These are phyloP conservation scores for Polylopha cassiicola DNA, from an alignment of 2,888 invertebrate species.

Conservation along the genomic window DNA sequence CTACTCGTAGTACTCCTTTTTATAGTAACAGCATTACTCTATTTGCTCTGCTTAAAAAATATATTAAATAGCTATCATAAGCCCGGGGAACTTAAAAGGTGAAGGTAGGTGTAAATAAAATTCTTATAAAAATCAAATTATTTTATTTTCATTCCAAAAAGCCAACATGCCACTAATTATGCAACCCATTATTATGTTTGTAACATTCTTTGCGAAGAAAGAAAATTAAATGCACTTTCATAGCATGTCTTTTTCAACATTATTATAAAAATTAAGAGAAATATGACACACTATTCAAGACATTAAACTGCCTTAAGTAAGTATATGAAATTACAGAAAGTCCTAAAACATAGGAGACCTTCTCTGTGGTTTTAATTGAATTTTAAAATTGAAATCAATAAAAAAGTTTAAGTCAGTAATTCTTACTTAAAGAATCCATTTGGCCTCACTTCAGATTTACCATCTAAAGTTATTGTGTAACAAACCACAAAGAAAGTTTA, in stretches of 20 bases:
- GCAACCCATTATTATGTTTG: constrained; percentile 52
- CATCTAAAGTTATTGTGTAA: constrained; percentile 12
- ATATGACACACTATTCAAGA: constrained; percentile 71
- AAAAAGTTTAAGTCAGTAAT: no score
- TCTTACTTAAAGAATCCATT: no score
- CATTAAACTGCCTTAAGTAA: constrained; percentile 44
- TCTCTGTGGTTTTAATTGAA: constrained; percentile 44
- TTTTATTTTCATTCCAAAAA: constrained; percentile 71
- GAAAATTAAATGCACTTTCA: constrained; percentile 65
- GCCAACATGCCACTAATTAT: constrained; percentile 62
- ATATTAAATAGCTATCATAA: no score
- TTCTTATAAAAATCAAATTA: constrained; percentile 36
- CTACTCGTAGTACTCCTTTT: no score
- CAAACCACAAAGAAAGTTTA: constrained; percentile 53
- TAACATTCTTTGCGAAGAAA: constrained; percentile 38
- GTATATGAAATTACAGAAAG: constrained; percentile 44
- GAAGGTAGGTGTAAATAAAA: constrained; percentile 28
- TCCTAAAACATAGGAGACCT: constrained; percentile 33
- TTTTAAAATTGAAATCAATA: neutral
- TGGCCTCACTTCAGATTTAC: neutral
- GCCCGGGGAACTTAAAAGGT: no score
- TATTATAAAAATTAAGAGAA: constrained; percentile 51
- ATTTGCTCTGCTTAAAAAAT: no score
- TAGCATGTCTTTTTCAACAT: constrained; percentile 53
- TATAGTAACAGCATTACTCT: no score